Evolutionary conservation across 2,797 vertebrate genomes (phyloP).

Genomic region (Schizopygopsis malacanthus): DNA sequence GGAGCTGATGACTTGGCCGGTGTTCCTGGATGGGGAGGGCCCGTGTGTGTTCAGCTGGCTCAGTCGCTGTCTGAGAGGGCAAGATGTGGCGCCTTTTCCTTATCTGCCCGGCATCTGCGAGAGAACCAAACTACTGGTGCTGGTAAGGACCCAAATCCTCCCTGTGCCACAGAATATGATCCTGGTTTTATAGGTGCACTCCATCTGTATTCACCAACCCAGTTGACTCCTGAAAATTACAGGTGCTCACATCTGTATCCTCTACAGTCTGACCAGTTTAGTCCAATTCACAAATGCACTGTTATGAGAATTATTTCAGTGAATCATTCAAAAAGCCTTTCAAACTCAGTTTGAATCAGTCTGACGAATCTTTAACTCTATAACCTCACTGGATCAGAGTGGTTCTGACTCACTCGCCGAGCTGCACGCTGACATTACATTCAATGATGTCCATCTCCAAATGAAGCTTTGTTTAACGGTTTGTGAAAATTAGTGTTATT

Average conservation of each 20-base stretch:
- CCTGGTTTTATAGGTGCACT: neutral
- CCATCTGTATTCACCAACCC: neutral
- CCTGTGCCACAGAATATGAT: neutral
- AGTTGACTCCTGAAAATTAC: neutral
- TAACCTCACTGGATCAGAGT: neutral
- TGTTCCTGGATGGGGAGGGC: conserved; percentile 86
- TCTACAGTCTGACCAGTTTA: neutral
- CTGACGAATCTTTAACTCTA: neutral
- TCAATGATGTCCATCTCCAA: neutral
- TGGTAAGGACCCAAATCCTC: conserved; percentile 78
- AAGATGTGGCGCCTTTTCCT: conserved; percentile 84
- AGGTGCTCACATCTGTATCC: neutral
- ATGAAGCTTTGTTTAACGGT: neutral
- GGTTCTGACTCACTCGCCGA: neutral
- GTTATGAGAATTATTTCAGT: neutral
- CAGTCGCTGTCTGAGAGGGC: conserved; percentile 88
- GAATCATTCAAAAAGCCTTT: neutral
- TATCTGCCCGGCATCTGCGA: conserved; percentile 91
- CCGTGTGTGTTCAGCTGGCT: conserved; percentile 94
- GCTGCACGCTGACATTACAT: neutral
- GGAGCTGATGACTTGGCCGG: conserved; percentile 87
- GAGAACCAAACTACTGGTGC: conserved; percentile 89
- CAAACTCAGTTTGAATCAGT: neutral
- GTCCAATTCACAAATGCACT: neutral
- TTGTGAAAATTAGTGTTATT: neutral